Evolutionary conservation across 1,140 invertebrate species (phyloP), one percentile per base, ranked within the genome.

Genomic region (Procambarus virginalis): DNA sequence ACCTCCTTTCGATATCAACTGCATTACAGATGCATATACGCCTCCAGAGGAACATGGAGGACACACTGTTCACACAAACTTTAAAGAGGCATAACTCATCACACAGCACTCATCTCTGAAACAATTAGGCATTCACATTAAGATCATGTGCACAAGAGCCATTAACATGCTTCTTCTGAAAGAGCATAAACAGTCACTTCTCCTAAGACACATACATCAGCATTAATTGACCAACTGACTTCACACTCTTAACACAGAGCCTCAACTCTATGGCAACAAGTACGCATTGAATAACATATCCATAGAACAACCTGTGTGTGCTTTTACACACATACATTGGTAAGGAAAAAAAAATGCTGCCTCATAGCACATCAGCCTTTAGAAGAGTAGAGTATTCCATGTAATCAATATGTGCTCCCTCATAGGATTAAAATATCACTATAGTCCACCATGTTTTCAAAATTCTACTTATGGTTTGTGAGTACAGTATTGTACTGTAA

Each of bases 11-110:
- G 48, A 80, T 55, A 80, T 80, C 78, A 80, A 55, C 58, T 49
- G 78, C 78, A 80, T 80, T 58, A 80, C 78, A 55, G 78, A 80
- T 80, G 78, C 55, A 80, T 80, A 34, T 55, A 80, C 48, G 55
- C 78, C 78, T 58, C 78, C 78, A 80, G 78, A 80, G 78, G 78
- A 80, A 80, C 49, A 80, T 55, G 78, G 78, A 80, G 78, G 78
- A 55, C 78, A 80, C 78, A 80, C 49, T 55, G 12, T 22, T 73
- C 78, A 80, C 49, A 80, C 49, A 58, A 51, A 22, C 78, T 80
- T n/a, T 55, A 22, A 20, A 55, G 78, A 49, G 78, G 55, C 49
- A 80, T 58, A 55, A 58, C 49, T 80, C 78, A 80, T 22, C 78
- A 80, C 48, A 58, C 20, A 34, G 49, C 78, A n/a, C 55, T 80